phyloP scores from a whole-genome alignment of 2,797 vertebrate genomes.

The Coregonus ussuriensis region DNA sequence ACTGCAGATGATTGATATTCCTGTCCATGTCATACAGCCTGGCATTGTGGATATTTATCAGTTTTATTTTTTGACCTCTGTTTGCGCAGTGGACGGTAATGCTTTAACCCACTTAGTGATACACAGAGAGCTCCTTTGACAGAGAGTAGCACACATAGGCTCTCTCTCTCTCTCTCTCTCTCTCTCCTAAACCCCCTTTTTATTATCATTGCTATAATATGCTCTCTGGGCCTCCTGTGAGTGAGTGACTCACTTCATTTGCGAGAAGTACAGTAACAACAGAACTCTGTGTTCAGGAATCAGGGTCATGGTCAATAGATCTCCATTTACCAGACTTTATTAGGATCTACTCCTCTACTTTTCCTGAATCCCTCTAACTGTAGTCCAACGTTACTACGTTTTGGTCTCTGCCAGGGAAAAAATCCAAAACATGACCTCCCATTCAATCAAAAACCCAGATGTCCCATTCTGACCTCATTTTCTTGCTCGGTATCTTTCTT shows the following conservation, averaged over 20 bases:
- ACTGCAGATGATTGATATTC: constrained; percentile 47
- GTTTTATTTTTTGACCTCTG: constrained; percentile 66
- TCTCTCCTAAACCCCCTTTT: constrained; percentile 25
- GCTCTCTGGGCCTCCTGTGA: constrained; percentile 50
- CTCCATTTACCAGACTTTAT: constrained; percentile 13
- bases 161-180: not conserved
- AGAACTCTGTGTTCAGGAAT: constrained; percentile 44
- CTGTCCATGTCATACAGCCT: constrained; percentile 40
- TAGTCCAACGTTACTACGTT: too few species aligned
- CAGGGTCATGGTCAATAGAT: constrained; percentile 25
- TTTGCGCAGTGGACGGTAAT: constrained; percentile 54
- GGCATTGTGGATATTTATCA: constrained; percentile 55
- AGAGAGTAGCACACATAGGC: constrained; percentile 27
- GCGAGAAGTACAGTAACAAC: constrained; percentile 45
- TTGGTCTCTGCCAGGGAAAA: too few species aligned
- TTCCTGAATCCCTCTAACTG: not conserved
- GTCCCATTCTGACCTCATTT: not conserved
- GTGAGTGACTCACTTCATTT: constrained; percentile 53
- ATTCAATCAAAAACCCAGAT: not conserved
- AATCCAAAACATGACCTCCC: not conserved
- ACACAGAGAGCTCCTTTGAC: constrained; percentile 59
- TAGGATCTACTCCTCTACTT: not conserved
- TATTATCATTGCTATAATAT: constrained; percentile 40
- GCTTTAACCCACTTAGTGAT: constrained; percentile 62
- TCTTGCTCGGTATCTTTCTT: not conserved